Percentiles rank a stretch among this genome's conserved stretches.
These are phyloP conservation scores for Ascaphus truei DNA, from an alignment of 2,113 vertebrate genomes.

Conservation along the genomic window DNA sequence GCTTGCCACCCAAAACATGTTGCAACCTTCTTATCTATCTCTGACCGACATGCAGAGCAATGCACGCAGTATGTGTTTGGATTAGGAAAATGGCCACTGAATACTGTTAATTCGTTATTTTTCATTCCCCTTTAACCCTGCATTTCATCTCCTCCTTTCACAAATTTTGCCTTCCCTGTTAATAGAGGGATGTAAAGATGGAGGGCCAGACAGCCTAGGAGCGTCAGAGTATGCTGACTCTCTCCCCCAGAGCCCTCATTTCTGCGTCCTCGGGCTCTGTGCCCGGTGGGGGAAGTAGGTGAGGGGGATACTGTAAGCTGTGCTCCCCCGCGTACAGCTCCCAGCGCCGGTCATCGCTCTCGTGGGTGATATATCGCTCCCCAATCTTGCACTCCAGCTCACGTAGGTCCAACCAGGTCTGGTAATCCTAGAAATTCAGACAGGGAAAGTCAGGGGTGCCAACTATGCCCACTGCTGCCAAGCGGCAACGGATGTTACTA, in stretches of 20 bases:
- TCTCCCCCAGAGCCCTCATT: conserved; percentile 80
- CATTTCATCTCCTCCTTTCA: neutral
- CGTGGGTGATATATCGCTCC: conserved; percentile 85
- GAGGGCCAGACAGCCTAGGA: neutral
- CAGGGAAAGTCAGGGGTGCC: neutral
- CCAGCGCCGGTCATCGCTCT: conserved; percentile 88
- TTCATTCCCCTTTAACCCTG: too few species aligned
- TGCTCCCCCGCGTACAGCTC: conserved; percentile 70
- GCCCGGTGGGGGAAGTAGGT: conserved; percentile 54
- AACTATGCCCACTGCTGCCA: neutral
- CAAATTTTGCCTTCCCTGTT: neutral
- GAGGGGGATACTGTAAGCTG: conserved; percentile 63
- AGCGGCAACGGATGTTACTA: neutral
- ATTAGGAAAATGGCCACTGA: neutral
- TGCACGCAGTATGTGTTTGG: neutral
- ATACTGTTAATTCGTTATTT: neutral
- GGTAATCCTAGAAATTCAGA: conserved; percentile 70
- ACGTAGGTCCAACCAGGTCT: conserved; percentile 83
- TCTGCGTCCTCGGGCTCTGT: conserved; percentile 61
- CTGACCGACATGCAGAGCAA: neutral
- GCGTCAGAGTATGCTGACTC: conserved; percentile 83
- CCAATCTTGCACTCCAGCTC: conserved; percentile 82
- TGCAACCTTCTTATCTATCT: too few species aligned
- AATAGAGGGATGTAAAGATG: neutral
- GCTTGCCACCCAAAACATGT: neutral